Evolutionary conservation across 2,888 invertebrate genomes (phyloP), one percentile per base, ranked within the genome.

Genomic region (Drosophila picticornis): DNA sequence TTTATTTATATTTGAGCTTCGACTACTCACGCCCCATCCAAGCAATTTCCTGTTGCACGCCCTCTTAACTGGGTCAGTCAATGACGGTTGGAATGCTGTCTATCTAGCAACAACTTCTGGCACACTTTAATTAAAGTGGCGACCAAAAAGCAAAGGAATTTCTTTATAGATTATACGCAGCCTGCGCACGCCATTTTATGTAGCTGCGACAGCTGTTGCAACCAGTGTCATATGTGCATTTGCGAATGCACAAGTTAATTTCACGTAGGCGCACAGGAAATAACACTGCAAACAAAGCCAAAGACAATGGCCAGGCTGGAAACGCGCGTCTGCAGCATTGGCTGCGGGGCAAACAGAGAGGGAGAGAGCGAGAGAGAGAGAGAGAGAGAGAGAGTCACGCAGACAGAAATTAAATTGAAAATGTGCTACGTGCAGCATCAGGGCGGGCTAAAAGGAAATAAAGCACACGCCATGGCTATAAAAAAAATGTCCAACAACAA

Each of bases 341-440:
- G 27, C 51, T 53, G 55, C 52, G 43, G 48, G 67, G 58, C 43
- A 46, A 22, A 62, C 65, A 11, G 53, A 22, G 43, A 56, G 56
- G 63, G 52, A 60, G 11, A 25, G 52, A 56, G 56, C 68, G 69
- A 29, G 52, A 58, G 62, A 67, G 70, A 1, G 58, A 19, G 53
- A n/a, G 56, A 56, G 56, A 65, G 52, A 65, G 11, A 36, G 55
- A 59, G 63, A 70, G 69, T 68, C 74, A 69, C 76, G 69, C 85
- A 86, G 84, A 87, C 87, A 85, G 85, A 87, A 86, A 87, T 86
- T 87, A 86, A 86, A 86, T 86, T 87, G 85, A 85, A 86, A 87
- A 83, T 87, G 83, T 81, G 74, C 74, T 84, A 73, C 79, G 80
- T 87, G 84, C 81, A 77, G 60, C 60, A 48, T n/a, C 40, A 51